Percentiles rank a stretch among this genome's conserved stretches.
Evolutionary conservation across 2,797 vertebrate species (phyloP).

Genomic region (Lepus townsendii): DNA sequence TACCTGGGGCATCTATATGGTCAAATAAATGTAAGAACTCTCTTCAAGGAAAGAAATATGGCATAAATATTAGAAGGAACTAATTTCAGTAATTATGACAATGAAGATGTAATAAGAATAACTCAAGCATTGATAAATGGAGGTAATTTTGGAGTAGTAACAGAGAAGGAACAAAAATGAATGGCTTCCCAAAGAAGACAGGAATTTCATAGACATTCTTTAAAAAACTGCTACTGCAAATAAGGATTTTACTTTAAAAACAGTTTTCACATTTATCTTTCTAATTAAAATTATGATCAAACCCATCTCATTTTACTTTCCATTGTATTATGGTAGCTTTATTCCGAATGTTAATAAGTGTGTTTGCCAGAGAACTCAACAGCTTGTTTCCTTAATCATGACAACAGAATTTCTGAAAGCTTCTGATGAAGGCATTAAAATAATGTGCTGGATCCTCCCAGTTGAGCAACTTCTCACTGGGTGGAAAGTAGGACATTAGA

Average conservation of each 20-base stretch:
- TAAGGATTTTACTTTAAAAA: constrained; percentile 7
- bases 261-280: neutral
- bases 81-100: neutral
- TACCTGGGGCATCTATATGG: neutral
- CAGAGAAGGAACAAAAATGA: neutral
- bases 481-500: neutral
- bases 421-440: constrained; percentile 44
- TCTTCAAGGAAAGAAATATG: neutral
- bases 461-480: neutral
- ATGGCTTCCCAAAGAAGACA: neutral
- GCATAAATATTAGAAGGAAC: neutral
- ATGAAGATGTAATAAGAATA: neutral
- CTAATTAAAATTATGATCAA: constrained; percentile 41
- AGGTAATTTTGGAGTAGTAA: neutral
- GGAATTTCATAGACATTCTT: neutral
- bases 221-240: neutral
- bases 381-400: constrained; percentile 21
- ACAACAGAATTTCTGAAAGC: constrained; percentile 23
- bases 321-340: neutral
- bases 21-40: neutral
- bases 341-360: neutral
- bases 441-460: neutral
- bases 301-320: neutral
- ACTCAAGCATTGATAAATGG: neutral
- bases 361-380: neutral